Conservation (phyloP, 2,888 invertebrate genomes). For the Noctua comes region DNA sequence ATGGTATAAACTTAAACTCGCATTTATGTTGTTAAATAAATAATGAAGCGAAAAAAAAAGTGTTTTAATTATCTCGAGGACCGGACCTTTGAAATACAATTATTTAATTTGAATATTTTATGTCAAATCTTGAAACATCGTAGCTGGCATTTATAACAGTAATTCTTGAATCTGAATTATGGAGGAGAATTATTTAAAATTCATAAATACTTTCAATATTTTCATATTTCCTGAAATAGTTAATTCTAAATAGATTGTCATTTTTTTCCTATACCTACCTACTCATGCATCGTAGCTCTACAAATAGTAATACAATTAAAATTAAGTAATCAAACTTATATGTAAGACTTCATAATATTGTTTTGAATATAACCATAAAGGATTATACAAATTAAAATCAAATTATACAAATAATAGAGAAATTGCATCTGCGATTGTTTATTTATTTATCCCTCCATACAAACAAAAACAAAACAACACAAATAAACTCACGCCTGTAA, state of each 20-base stretch:
- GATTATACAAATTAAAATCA: constrained; percentile 77
- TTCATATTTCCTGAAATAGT: background rate
- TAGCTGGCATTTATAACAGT: background rate
- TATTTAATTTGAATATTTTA: background rate
- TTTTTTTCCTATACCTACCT: background rate
- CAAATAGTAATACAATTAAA: constrained; percentile 35
- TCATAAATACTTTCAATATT: background rate
- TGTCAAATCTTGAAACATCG: background rate
- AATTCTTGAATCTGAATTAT: background rate
- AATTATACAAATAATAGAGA: constrained; percentile 83
- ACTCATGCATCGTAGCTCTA: constrained; percentile 51
- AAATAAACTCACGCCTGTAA: background rate
- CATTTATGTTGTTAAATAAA: constrained; percentile 68
- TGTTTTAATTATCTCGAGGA: constrained; percentile 48
- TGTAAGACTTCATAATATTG: constrained; percentile 77
- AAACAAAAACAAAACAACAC: background rate
- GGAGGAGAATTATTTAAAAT: background rate
- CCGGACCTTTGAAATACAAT: background rate
- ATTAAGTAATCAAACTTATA: constrained; percentile 71
- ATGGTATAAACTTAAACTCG: constrained; percentile 60
- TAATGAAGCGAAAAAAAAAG: constrained; percentile 57
- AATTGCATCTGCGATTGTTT: constrained; percentile 82
- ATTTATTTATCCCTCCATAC: constrained; percentile 58
- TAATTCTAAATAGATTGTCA: background rate
- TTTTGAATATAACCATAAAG: constrained; percentile 80